Evolutionary conservation across 1,140 invertebrate species (phyloP), one percentile per base, ranked within the genome.

Genomic region (Scaptodrosophila lebanonensis): DNA sequence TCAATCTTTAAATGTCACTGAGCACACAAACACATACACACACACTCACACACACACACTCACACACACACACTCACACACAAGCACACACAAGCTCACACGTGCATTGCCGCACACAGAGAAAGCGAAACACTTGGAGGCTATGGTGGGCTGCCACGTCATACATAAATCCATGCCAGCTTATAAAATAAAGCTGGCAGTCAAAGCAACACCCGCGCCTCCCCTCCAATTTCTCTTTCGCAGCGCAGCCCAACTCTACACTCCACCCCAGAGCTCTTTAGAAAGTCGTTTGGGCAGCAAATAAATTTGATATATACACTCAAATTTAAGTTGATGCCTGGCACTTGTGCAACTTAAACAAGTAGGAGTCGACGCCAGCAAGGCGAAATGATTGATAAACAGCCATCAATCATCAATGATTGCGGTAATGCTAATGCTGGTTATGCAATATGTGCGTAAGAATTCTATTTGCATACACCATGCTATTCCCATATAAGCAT

Each of bases 141-240:
- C 15, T 25, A 13, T n/a, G 32, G 35, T 25, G 7, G 8, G 39
- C n/a, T n/a, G 45, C 54, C 22, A 13, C 43, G 42, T 73, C 69
- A 79, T n/a, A n/a, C n/a, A n/a, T 79, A 79, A 79, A 82, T 82
- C 71, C 75, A 79, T 53, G 75, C 75, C 75, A 82, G 56, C 42
- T 79, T 68, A 68, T 48, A 57, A 54, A 52, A 65, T 65, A 58
- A 35, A 61, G 45, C 43, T 47, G 62, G 47, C 68, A 54, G 30
- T n/a, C n/a, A n/a, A n/a, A n/a, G n/a, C n/a, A n/a, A n/a, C n/a
- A n/a, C n/a, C n/a, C n/a, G n/a, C n/a, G n/a, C n/a, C n/a, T n/a
- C n/a, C n/a, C n/a, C n/a, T n/a, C n/a, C n/a, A n/a, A n/a, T n/a
- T n/a, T n/a, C n/a, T n/a, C n/a, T n/a, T n/a, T n/a, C n/a, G n/a